phyloP scores from a whole-genome alignment of 2,113 vertebrate genomes.

The Myotis brandtii region DNA sequence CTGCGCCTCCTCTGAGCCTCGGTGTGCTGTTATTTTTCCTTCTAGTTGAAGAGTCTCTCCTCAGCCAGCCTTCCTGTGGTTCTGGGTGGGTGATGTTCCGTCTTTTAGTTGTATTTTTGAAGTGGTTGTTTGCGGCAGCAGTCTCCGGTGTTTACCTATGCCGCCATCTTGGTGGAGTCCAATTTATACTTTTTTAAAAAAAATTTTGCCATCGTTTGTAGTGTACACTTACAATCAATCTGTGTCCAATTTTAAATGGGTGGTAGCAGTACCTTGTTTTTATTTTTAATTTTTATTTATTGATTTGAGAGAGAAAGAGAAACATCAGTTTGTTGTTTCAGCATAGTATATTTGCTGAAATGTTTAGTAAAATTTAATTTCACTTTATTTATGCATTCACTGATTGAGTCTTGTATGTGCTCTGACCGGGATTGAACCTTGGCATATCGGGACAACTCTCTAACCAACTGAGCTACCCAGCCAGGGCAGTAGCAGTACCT shows the following conservation, averaged over 20 bases:
- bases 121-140: no score
- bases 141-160: no score
- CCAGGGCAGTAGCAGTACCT: background rate
- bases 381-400: background rate
- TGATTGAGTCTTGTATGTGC: background rate
- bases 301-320: background rate
- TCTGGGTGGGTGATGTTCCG: no score
- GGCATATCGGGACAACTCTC: background rate
- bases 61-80: no score
- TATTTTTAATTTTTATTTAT: background rate
- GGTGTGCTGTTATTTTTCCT: no score
- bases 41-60: no score
- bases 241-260: background rate
- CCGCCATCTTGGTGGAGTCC: no score
- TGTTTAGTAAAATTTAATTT: no score
- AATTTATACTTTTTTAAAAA: background rate
- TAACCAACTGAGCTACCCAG: background rate
- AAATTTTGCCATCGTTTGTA: background rate
- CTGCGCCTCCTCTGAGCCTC: no score
- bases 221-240: background rate
- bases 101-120: no score
- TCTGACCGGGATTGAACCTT: background rate
- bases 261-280: background rate
- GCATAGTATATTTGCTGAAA: no score
- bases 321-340: background rate